Conservation (phyloP, 2,797 vertebrate genomes). For the Enteromius afrohamiltoni region DNA sequence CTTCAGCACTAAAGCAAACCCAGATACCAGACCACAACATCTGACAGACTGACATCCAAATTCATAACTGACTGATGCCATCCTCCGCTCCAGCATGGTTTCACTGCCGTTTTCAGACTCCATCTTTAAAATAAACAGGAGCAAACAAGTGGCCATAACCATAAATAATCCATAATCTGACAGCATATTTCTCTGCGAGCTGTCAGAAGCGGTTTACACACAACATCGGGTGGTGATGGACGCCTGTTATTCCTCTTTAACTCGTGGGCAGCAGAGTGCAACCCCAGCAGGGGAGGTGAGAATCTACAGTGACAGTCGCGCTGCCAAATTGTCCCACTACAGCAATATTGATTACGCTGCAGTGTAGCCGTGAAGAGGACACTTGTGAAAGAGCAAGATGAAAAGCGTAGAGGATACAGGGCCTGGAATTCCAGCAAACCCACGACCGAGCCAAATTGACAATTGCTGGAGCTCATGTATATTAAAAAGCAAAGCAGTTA, state of each 20-base stretch:
- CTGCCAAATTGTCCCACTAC: constrained; percentile 29
- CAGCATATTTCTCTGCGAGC: constrained; percentile 36
- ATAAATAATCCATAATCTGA: constrained; percentile 58
- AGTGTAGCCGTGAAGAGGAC: constrained; percentile 26
- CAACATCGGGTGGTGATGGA: constrained; percentile 37
- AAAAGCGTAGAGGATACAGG: neutral
- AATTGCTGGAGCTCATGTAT: constrained; percentile 16
- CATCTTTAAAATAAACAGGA: constrained; percentile 30
- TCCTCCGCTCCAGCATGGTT: neutral
- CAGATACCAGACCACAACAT: neutral
- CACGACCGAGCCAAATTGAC: neutral
- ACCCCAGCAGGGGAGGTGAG: constrained; percentile 17
- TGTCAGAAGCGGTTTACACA: constrained; percentile 41
- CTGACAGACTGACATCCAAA: neutral
- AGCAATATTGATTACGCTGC: constrained; percentile 47
- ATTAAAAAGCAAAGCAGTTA: constrained; percentile 1
- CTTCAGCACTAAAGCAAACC: neutral
- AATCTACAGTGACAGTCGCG: constrained; percentile 35
- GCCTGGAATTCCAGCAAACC: neutral
- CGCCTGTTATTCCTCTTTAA: constrained; percentile 34
- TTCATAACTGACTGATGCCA: neutral
- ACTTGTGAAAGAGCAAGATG: constrained; percentile 16
- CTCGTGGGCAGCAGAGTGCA: constrained; percentile 16
- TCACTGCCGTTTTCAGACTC: constrained; percentile 5
- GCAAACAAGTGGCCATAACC: constrained; percentile 28